Evolutionary conservation across 1,140 invertebrate genomes (phyloP).

Genomic region (Vollenhovia emeryi): DNA sequence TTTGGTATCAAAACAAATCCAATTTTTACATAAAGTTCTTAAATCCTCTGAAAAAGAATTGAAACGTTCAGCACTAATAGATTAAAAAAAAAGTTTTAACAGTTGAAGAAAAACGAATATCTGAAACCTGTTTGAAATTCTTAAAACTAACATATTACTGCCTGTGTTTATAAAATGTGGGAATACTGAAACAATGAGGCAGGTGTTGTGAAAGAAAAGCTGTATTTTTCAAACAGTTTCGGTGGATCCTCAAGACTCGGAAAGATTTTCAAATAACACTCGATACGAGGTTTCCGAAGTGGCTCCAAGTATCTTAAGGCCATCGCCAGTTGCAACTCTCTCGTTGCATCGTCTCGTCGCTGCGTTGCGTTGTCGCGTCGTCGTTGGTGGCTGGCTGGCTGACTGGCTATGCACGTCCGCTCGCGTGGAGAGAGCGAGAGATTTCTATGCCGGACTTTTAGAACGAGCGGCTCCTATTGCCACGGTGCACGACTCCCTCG

Average conservation of each 20-base stretch:
- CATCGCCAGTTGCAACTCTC: slow-evolving; percentile 9
- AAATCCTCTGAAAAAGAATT: not conserved
- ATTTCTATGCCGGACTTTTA: slow-evolving; percentile 60
- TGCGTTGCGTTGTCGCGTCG: slow-evolving; percentile 12
- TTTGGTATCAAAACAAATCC: no score
- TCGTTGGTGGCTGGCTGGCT: slow-evolving; percentile 4
- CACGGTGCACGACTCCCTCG: slow-evolving; percentile 60
- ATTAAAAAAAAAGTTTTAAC: not conserved
- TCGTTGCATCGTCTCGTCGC: not conserved
- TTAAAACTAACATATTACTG: not conserved
- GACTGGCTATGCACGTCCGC: not conserved
- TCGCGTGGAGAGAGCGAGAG: slow-evolving; percentile 49
- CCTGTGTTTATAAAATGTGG: not conserved
- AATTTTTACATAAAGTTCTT: no score
- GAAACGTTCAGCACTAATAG: not conserved
- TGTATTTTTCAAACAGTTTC: not conserved
- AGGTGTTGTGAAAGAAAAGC: not conserved
- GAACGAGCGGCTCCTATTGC: slow-evolving; percentile 57
- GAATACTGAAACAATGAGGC: not conserved
- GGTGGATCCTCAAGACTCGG: not conserved
- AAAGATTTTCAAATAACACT: not conserved
- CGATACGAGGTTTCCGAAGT: not conserved
- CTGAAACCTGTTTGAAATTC: not conserved
- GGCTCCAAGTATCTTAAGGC: not conserved
- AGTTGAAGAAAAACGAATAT: not conserved